Conservation (phyloP, 2,888 invertebrate genomes). For the Neoitamus cyanurus region DNA sequence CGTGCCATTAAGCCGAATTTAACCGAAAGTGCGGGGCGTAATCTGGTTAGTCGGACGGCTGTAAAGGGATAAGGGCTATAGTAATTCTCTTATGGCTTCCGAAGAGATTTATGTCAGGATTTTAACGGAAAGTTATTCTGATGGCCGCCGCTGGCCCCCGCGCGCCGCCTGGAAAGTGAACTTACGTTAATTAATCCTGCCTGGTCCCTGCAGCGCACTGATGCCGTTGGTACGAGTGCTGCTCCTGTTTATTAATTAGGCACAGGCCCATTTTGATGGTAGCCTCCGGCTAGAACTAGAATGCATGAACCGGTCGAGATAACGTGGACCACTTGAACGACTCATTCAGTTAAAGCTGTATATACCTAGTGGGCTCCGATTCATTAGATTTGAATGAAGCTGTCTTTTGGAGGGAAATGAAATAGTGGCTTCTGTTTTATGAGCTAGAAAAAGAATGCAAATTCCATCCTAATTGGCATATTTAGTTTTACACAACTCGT, state of each 20-base stretch:
- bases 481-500: too few relatives aligned
- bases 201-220: not conserved
- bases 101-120: slow-evolving; percentile 30
- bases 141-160: not conserved
- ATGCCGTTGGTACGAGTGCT: not conserved
- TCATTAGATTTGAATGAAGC: not conserved
- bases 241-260: slow-evolving; percentile 6
- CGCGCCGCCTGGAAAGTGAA: not conserved
- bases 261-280: not conserved
- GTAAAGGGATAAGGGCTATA: slow-evolving; percentile 4
- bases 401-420: not conserved
- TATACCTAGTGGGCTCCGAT: not conserved
- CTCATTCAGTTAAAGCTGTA: not conserved
- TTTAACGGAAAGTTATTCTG: slow-evolving; percentile 11
- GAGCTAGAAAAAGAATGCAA: too few relatives aligned
- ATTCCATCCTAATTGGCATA: too few relatives aligned
- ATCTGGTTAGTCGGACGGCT: slow-evolving; percentile 31
- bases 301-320: not conserved
- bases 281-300: not conserved
- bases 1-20: slow-evolving; percentile 16
- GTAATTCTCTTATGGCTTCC: slow-evolving; percentile 20
- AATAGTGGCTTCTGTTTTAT: too few relatives aligned
- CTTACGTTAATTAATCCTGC: slow-evolving; percentile 14
- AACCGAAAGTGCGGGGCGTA: slow-evolving; percentile 34
- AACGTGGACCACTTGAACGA: not conserved